Percentiles rank a stretch among this genome's conserved stretches.
Conservation (phyloP, 2,797 vertebrate species). For the Anguilla pacifica region DNA sequence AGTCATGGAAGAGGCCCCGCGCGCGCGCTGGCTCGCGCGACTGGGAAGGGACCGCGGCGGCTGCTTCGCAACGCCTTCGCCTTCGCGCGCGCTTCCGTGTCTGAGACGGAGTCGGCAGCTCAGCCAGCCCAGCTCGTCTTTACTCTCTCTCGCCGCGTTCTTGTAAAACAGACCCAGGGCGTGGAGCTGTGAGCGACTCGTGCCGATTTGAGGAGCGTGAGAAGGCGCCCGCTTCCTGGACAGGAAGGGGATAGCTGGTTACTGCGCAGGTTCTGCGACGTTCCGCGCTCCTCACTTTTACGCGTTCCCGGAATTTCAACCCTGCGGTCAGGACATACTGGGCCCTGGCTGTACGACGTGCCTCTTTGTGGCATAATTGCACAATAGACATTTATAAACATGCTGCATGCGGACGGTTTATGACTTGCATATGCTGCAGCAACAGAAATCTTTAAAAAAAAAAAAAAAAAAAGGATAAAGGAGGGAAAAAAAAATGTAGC, state of each 20-base stretch:
- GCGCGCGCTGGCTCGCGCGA: neutral
- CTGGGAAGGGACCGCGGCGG: neutral
- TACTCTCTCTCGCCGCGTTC: neutral
- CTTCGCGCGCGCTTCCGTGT: neutral
- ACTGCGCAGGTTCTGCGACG: neutral
- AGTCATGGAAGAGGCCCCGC: neutral
- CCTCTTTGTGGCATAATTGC: constrained; percentile 42
- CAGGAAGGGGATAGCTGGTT: neutral
- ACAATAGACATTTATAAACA: constrained; percentile 45
- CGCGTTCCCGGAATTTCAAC: neutral
- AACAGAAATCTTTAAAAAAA: constrained; percentile 10
- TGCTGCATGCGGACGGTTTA: constrained; percentile 18
- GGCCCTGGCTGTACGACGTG: neutral
- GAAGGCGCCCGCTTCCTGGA: neutral
- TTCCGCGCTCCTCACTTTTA: neutral
- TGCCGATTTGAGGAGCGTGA: neutral
- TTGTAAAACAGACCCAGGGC: neutral
- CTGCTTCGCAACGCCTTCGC: neutral
- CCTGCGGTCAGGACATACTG: neutral
- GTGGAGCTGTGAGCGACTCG: neutral
- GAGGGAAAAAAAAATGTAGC: neutral
- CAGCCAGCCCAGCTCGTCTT: neutral
- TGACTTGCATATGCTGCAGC: constrained; percentile 37
- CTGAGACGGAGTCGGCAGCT: neutral
- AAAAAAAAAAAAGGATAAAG: neutral